Evolutionary conservation across 2,797 vertebrate species (phyloP).

Genomic region (Taenioides sp.): DNA sequence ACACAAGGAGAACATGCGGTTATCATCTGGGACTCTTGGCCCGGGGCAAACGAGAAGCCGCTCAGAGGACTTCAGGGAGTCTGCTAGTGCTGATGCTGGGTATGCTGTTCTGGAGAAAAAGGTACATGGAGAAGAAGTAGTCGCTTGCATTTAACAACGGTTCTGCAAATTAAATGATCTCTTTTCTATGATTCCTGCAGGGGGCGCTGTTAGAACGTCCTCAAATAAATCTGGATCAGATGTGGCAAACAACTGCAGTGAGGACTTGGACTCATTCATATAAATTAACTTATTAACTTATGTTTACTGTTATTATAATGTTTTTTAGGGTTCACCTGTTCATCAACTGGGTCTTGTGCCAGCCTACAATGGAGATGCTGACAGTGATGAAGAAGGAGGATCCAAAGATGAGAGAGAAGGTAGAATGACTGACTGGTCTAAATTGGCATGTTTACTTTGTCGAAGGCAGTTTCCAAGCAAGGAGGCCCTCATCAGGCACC

Average conservation of each 20-base stretch:
- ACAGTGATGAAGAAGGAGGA: slow-evolving; percentile 86
- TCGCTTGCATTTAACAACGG: background rate
- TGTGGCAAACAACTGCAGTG: slow-evolving; percentile 81
- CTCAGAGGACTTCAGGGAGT: slow-evolving; percentile 84
- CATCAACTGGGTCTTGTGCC: slow-evolving; percentile 82
- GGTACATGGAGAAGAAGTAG: slow-evolving; percentile 57
- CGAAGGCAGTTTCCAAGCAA: slow-evolving; percentile 92
- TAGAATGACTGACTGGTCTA: slow-evolving; percentile 88
- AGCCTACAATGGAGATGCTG: slow-evolving; percentile 86
- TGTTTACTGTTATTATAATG: background rate
- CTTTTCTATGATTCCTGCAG: slow-evolving; percentile 57
- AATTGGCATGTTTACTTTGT: slow-evolving; percentile 90
- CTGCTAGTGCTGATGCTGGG: slow-evolving; percentile 89
- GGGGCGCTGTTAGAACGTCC: slow-evolving; percentile 85
- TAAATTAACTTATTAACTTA: background rate
- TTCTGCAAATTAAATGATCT: background rate
- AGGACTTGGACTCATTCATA: slow-evolving; percentile 49
- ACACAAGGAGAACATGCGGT: slow-evolving; percentile 90
- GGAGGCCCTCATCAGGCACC: slow-evolving; percentile 88
- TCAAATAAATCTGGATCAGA: slow-evolving; percentile 84
- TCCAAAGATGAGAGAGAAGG: slow-evolving; percentile 82
- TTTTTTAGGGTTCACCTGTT: slow-evolving; percentile 61
- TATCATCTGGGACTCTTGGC: slow-evolving; percentile 69
- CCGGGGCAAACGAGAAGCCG: slow-evolving; percentile 62
- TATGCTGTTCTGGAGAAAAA: slow-evolving; percentile 93